Percentiles rank a stretch among this genome's conserved stretches.
These are phyloP conservation scores for Chloroceryle aenea DNA, from an alignment of 2,113 vertebrate species.

Conservation along the genomic window DNA sequence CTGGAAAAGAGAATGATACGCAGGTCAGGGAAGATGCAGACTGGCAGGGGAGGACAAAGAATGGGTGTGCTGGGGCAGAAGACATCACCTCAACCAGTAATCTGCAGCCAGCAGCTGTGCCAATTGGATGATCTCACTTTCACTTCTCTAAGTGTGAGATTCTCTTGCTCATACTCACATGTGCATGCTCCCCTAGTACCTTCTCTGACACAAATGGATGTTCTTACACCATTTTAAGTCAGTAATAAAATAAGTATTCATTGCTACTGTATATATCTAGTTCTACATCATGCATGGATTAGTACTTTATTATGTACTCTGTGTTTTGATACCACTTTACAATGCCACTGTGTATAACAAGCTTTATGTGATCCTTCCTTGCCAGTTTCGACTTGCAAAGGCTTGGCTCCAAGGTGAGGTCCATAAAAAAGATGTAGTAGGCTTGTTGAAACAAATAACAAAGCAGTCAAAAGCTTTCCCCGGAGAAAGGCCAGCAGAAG, in stretches of 20 bases:
- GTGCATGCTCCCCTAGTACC: not conserved
- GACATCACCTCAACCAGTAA: not conserved
- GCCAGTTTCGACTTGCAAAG: not conserved
- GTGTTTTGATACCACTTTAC: not conserved
- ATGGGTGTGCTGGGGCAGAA: not conserved
- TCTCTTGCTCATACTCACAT: not conserved
- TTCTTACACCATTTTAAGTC: not conserved
- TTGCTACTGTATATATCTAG: not conserved
- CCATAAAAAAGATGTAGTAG: not conserved
- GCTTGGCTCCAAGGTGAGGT: not conserved
- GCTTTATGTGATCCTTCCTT: not conserved
- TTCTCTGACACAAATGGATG: not conserved
- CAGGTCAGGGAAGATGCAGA: not conserved
- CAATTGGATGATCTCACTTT: not conserved
- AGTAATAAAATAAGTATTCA: not conserved
- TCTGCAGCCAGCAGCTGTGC: not conserved
- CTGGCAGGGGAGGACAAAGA: not conserved
- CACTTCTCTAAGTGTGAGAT: not conserved
- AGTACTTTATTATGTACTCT: not conserved
- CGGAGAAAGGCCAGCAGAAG: not conserved
- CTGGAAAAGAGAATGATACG: not conserved
- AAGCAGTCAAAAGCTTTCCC: conserved; percentile 2
- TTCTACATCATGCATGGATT: not conserved
- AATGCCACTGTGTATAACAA: not conserved
- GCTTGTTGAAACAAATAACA: conserved; percentile 24